Percentiles rank a stretch among this genome's conserved stretches.
These are phyloP conservation scores for Spodoptera picta DNA, from an alignment of 2,888 invertebrate species.

Conservation along the genomic window DNA sequence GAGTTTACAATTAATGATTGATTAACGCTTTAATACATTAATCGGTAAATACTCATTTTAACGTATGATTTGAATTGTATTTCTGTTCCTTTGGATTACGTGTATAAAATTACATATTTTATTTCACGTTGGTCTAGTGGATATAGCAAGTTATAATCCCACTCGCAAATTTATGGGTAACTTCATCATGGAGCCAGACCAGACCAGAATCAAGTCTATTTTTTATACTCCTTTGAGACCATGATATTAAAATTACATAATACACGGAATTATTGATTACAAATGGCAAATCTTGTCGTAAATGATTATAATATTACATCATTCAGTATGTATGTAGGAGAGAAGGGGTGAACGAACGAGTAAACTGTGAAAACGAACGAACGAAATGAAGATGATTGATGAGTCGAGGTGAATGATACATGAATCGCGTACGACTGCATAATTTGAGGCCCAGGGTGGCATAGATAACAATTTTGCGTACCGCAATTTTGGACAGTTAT, in stretches of 20 bases:
- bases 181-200: too few relatives aligned
- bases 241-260: too few relatives aligned
- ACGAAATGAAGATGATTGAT: constrained; percentile 50
- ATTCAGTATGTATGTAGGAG: constrained; percentile 15
- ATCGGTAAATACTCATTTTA: constrained; percentile 19
- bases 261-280: constrained; percentile 1
- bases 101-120: background rate
- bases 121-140: background rate
- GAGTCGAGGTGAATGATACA: constrained; percentile 44
- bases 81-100: background rate
- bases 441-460: constrained; percentile 32
- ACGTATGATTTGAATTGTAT: constrained; percentile 16
- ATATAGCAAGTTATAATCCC: too few relatives aligned
- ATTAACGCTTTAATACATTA: constrained; percentile 20
- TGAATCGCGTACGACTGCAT: constrained; percentile 45
- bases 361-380: constrained; percentile 17
- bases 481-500: constrained; percentile 5
- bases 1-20: constrained; percentile 10
- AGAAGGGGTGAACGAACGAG: constrained; percentile 48
- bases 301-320: constrained; percentile 18
- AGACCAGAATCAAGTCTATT: too few relatives aligned
- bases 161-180: too few relatives aligned
- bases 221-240: background rate
- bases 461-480: constrained; percentile 19
- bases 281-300: background rate